phyloP scores from a whole-genome alignment of 2,113 vertebrate species.

The Pachyramphus minor region DNA sequence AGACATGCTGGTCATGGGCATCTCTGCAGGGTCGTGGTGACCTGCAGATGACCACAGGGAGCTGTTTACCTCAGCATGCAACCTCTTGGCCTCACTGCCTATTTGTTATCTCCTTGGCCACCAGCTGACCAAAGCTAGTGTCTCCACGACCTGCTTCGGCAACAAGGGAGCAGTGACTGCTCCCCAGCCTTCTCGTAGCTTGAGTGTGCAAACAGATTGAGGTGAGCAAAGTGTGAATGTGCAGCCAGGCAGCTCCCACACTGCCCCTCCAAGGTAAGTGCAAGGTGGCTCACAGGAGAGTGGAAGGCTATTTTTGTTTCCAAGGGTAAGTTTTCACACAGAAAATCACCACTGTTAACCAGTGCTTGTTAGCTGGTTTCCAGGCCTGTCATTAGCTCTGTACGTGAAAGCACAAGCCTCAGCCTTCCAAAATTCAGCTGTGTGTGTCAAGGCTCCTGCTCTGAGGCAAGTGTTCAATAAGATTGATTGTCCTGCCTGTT shows the following conservation, averaged over 20 bases:
- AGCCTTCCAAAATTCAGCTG: not conserved
- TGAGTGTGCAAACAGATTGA: not conserved
- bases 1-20: not conserved
- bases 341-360: not conserved
- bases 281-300: not conserved
- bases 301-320: not conserved
- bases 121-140: not conserved
- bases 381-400: fast-evolving
- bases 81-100: not conserved
- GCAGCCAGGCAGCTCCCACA: not conserved
- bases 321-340: not conserved
- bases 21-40: conserved; percentile 34
- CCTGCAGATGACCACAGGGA: not conserved
- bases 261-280: not conserved
- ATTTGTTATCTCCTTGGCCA: conserved; percentile 25
- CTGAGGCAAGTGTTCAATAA: not conserved
- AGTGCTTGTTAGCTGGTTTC: not conserved
- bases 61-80: conserved; percentile 26
- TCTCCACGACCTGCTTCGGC: not conserved
- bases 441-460: not conserved
- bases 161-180: fast-evolving
- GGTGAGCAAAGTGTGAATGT: not conserved
- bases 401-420: fast-evolving
- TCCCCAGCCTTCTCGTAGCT: not conserved
- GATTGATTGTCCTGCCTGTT: not conserved